Conservation (phyloP, 2,888 invertebrate genomes). For the Pristionchus japonicus region DNA sequence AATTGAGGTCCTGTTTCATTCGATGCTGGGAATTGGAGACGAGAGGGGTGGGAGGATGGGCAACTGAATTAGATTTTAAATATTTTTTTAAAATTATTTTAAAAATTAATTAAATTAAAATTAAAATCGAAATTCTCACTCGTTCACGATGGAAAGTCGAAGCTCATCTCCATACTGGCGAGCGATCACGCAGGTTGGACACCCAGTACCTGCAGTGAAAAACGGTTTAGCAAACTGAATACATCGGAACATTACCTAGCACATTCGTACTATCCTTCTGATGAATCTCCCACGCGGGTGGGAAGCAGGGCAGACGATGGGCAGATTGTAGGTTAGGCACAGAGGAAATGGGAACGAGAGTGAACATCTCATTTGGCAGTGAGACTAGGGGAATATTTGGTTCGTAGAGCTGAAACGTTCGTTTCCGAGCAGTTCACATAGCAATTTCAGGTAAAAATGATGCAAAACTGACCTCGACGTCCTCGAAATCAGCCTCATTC, state of each 20-base stretch:
- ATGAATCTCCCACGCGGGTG: neutral
- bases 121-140: neutral
- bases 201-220: neutral
- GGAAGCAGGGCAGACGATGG: neutral
- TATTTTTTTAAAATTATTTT: no score
- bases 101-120: no score
- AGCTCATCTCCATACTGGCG: neutral
- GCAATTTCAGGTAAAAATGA: no score
- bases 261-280: neutral
- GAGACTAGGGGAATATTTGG: neutral
- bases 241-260: slow-evolving; percentile 4
- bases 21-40: neutral
- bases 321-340: neutral
- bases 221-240: no score
- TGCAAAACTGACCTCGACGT: neutral
- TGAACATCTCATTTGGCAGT: neutral
- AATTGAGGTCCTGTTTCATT: neutral
- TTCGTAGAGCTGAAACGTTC: neutral
- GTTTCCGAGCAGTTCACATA: neutral
- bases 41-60: neutral
- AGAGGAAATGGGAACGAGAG: neutral
- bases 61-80: neutral
- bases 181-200: neutral
- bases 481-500: neutral
- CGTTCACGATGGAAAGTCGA: neutral